Evolutionary conservation across 92 coral and sea anemone species (phyloP).

Genomic region (Zoanthus sansibaricus): DNA sequence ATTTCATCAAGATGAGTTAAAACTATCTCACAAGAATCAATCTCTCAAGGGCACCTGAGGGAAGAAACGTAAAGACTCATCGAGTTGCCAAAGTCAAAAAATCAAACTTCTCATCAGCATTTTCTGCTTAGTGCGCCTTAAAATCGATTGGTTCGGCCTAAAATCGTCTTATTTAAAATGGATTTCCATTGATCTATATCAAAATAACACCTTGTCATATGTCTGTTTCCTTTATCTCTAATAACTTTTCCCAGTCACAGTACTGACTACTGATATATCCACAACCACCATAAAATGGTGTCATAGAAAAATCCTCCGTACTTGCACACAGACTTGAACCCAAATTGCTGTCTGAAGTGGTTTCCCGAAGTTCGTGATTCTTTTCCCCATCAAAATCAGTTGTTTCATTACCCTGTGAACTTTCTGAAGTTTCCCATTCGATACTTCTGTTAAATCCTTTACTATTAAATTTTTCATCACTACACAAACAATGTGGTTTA

Average conservation of each 20-base stretch:
- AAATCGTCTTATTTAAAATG: neutral
- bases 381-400: slow-evolving; percentile 36
- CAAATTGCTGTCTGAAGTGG: slow-evolving; percentile 37
- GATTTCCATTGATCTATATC: slow-evolving; percentile 1
- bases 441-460: slow-evolving; percentile 24
- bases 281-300: slow-evolving; percentile 8
- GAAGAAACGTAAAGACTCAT: neutral
- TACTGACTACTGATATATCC: slow-evolving; percentile 9
- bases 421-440: slow-evolving; percentile 71
- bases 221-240: slow-evolving; percentile 34
- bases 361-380: slow-evolving; percentile 34
- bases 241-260: slow-evolving; percentile 31
- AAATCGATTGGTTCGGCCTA: slow-evolving; percentile 5
- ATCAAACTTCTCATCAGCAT: neutral
- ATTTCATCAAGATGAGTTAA: neutral
- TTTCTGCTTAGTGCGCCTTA: neutral
- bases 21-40: neutral
- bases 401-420: slow-evolving; percentile 57
- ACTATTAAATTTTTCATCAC: slow-evolving; percentile 6
- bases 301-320: slow-evolving; percentile 16
- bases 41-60: neutral
- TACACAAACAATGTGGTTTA: slow-evolving; percentile 22
- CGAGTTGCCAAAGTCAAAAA: slow-evolving; percentile 14
- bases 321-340: slow-evolving; percentile 47
- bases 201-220: slow-evolving; percentile 21